Evolutionary conservation across 2,888 invertebrate genomes (phyloP), one percentile per base, ranked within the genome.

Genomic region (Heteromyza rotundicornis): DNA sequence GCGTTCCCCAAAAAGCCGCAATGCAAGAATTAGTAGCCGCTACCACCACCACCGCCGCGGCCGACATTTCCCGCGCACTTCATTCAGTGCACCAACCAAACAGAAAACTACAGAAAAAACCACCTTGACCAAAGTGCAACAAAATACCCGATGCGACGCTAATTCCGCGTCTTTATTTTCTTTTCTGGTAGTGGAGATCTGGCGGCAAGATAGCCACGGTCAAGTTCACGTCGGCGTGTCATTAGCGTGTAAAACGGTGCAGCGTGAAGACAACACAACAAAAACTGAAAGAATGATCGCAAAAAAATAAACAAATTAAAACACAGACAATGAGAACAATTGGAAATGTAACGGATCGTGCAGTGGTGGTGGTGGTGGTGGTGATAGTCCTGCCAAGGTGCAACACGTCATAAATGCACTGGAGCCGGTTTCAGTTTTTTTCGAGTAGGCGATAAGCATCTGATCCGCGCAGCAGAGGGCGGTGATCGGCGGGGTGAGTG

Each of bases 161-260:
- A 52, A 52, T 52, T 52, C 52, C 24, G 50, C 52, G 32, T 24
- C 52, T 52, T 22, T 52, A 52, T 52, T 52, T 24, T 47, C 19
- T 14, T 19, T 19, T 47, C 20, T 47, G 47, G 47, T 20, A 57
- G 57, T 58, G 47, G 54, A 59, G 63, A 74, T 73, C 53, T 64
- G 50, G 63, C 59, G 63, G 68, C 65, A 54, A 66, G 80, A 79
- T 79, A 79, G 79, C 80, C 77, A 80, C 76, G 79, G 80, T 80
- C 79, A 79, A 79, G 79, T 79, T 79, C 80, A 79, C 76, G 75
- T 69, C 76, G 61, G 69, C 70, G 73, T 75, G 68, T 75, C 75
- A 75, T 75, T 75, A 75, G 74, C 75, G 75, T 68, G 68, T 67
- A 70, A 65, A 69, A 69, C 60, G 66, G 23, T 24, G 60, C 52